Evolutionary conservation across 2,888 invertebrate species (phyloP).

Genomic region (Colostygia pectinataria): DNA sequence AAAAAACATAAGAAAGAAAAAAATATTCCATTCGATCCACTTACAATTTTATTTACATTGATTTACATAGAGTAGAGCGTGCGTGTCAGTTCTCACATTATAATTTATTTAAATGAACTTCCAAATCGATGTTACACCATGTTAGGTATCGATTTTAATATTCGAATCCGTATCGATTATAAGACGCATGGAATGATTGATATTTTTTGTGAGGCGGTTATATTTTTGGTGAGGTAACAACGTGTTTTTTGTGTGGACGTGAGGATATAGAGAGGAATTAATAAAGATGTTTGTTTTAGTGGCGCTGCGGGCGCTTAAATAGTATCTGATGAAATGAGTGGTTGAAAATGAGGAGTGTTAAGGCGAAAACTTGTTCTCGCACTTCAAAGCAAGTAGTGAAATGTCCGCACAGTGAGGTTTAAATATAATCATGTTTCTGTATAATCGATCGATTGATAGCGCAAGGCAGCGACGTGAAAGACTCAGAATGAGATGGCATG

Average conservation of each 20-base stretch:
- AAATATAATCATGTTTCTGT: too few relatives aligned
- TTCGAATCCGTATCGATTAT: conserved; percentile 64
- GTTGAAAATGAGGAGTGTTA: too few relatives aligned
- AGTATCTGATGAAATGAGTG: conserved; percentile 61
- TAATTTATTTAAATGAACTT: conserved; percentile 55
- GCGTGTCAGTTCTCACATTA: conserved; percentile 37
- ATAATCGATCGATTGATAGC: too few relatives aligned
- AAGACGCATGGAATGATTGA: conserved; percentile 67
- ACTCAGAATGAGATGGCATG: too few relatives aligned
- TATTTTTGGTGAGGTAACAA: conserved; percentile 37
- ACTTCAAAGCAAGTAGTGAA: too few relatives aligned
- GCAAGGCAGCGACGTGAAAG: too few relatives aligned
- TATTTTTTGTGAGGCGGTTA: conserved; percentile 37
- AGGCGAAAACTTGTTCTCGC: too few relatives aligned
- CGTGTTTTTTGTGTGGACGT: conserved; percentile 45
- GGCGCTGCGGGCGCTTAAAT: conserved; percentile 66
- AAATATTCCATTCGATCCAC: conserved; percentile 1
- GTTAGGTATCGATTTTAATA: conserved; percentile 58
- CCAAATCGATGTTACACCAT: conserved; percentile 51
- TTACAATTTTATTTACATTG: conserved; percentile 15
- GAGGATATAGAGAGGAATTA: conserved; percentile 57
- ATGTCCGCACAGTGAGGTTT: too few relatives aligned
- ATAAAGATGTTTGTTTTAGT: conserved; percentile 79
- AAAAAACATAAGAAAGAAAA: background rate
- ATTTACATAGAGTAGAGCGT: conserved; percentile 18